phyloP scores from a whole-genome alignment of 1,140 invertebrate genomes.

The Hycleus phaleratus region DNA sequence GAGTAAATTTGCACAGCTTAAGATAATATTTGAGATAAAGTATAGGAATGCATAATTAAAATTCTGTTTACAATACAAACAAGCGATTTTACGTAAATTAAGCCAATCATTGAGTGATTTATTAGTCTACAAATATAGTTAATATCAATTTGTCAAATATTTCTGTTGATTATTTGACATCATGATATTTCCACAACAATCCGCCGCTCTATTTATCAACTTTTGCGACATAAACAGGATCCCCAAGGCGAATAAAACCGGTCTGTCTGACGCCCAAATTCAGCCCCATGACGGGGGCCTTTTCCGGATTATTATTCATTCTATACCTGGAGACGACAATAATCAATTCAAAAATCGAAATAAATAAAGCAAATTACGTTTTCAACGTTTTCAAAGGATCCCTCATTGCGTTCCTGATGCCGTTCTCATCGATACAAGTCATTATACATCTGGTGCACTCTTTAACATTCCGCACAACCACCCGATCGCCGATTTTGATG shows the following conservation, averaged over 20 bases:
- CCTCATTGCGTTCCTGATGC: constrained; percentile 42
- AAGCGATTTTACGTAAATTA: too few species aligned
- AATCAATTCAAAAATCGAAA: neutral
- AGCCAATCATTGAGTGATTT: too few species aligned
- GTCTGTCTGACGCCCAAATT: constrained; percentile 26
- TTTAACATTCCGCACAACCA: constrained; percentile 53
- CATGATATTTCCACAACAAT: too few species aligned
- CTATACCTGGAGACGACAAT: constrained; percentile 26
- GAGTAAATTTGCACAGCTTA: too few species aligned
- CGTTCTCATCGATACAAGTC: constrained; percentile 50
- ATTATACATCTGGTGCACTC: constrained; percentile 57
- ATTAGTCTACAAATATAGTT: too few species aligned
- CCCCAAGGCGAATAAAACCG: constrained; percentile 31
- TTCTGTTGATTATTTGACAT: too few species aligned
- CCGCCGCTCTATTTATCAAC: too few species aligned
- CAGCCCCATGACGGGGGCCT: constrained; percentile 29
- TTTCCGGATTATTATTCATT: constrained; percentile 21
- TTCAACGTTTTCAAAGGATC: constrained; percentile 51
- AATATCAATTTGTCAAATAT: too few species aligned
- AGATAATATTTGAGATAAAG: too few species aligned
- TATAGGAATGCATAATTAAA: too few species aligned
- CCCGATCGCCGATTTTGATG: constrained; percentile 55
- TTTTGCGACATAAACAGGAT: constrained; percentile 23
- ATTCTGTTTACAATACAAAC: too few species aligned
- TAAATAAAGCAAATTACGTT: constrained; percentile 32